Evolutionary conservation across 2,797 vertebrate genomes (phyloP), one percentile per base, ranked within the genome.

Genomic region (Pyrrhura leucotis): DNA sequence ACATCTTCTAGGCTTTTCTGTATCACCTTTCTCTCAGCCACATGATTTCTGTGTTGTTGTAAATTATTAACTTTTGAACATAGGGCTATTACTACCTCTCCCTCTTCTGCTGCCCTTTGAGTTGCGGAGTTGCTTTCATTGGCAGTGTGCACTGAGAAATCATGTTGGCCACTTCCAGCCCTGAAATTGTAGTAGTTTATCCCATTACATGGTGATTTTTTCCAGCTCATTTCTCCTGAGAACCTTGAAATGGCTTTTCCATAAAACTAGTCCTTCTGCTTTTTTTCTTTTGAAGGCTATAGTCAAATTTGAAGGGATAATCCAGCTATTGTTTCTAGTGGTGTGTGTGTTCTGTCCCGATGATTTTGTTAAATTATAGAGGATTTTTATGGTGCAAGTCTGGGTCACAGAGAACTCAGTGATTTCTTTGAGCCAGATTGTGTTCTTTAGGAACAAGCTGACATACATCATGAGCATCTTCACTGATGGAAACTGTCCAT

Each of bases 221-320:
- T 91, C 76, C 74, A 87, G 44, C 80, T 95, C 37, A 28, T 19
- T 93, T 95, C 87, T 95, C 59, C 58, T 85, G 62, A 86, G 68
- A 88, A 76, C 54, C 85, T 94, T 95, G 67, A 96, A 91, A 93
- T 93, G 59, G 51, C 51, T 79, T 96, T 96, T 95, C 85, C 47
- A 25, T 71, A n/a, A 80, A 95, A 94, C 81, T 80, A 86, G n/a
- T 76, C 48, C 29, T 58, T 66, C 51, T 10, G 1, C 6, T 56
- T 14, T 77, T 84, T 88, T 86, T 71, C 63, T 75, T 72, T 68
- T 26, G 61, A 85, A 74, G 59, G 54, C 66, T 71, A 1, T 48
- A 65, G 54, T 71, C 37, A 74, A 31, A 92, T 86, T 73, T 31
- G 56, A 93, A 88, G 83, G 85, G 51, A 56, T 91, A 85, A 86